Conservation (phyloP, 2,797 vertebrate genomes). For the Labroides dimidiatus region DNA sequence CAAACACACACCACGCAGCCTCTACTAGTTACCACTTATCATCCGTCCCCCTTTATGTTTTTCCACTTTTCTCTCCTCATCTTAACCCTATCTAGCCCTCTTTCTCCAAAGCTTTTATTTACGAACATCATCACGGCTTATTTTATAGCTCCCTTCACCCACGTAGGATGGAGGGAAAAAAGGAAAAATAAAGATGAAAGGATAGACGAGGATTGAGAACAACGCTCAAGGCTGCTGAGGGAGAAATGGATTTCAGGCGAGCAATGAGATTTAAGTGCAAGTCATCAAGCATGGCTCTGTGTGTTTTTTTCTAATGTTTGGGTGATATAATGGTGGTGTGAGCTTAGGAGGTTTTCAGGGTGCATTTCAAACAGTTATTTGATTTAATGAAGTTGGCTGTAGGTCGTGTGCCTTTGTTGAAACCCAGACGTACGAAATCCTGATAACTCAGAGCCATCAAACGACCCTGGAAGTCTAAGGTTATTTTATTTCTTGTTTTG, state of each 20-base stretch:
- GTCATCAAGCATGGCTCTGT: constrained; percentile 32
- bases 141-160: constrained; percentile 59
- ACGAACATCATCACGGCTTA: constrained; percentile 56
- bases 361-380: constrained; percentile 32
- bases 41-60: constrained; percentile 61
- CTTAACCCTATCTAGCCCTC: constrained; percentile 35
- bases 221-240: constrained; percentile 46
- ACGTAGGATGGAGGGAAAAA: constrained; percentile 32
- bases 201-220: constrained; percentile 52
- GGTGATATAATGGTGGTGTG: constrained; percentile 31
- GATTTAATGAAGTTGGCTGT: constrained; percentile 46
- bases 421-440: constrained; percentile 32
- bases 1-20: constrained; percentile 10
- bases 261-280: constrained; percentile 41
- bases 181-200: constrained; percentile 67
- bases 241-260: constrained; percentile 43
- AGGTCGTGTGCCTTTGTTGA: constrained; percentile 22
- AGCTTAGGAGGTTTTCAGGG: constrained; percentile 15
- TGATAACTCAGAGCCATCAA: constrained; percentile 28
- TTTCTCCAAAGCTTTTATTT: constrained; percentile 58
- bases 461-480: background rate
- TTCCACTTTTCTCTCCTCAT: constrained; percentile 49
- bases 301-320: constrained; percentile 30
- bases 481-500: constrained; percentile 12
- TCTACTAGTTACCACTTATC: constrained; percentile 63